Conservation (phyloP, 2,888 invertebrate species). For the Catocala nupta region DNA sequence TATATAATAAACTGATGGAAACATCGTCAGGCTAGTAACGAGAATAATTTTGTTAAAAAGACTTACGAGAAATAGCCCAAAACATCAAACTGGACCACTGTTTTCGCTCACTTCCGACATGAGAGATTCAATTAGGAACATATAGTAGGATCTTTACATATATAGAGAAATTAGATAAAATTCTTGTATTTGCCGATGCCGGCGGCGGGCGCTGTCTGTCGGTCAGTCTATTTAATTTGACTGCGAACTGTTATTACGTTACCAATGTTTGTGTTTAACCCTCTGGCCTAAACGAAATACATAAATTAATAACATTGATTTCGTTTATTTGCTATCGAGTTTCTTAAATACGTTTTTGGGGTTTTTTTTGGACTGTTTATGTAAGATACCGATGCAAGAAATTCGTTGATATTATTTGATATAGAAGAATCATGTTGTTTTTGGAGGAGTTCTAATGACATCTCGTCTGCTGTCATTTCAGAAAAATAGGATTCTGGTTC, state of each 20-base stretch:
- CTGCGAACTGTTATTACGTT: constrained; percentile 61
- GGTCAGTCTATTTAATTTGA: constrained; percentile 61
- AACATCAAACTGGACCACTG: constrained; percentile 13
- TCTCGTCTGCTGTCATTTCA: too few species aligned
- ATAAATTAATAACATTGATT: constrained; percentile 49
- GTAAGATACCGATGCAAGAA: too few species aligned
- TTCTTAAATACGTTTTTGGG: constrained; percentile 2
- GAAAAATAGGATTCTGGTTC: too few species aligned
- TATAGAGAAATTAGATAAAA: constrained; percentile 64
- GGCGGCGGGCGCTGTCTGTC: constrained; percentile 48
- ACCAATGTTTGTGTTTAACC: constrained; percentile 59
- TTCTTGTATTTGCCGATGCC: constrained; percentile 59
- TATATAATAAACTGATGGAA: too few species aligned
- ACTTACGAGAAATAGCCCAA: background rate
- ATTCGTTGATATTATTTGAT: too few species aligned
- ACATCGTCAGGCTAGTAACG: too few species aligned
- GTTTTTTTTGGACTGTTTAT: background rate
- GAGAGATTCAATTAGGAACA: constrained; percentile 16
- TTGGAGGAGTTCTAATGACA: too few species aligned
- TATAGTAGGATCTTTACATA: constrained; percentile 18
- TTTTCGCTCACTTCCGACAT: constrained; percentile 10
- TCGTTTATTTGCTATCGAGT: constrained; percentile 17
- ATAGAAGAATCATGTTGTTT: too few species aligned
- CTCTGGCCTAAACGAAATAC: constrained; percentile 24
- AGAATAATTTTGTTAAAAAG: background rate